These are phyloP conservation scores for Accipiter virgatus DNA, from an alignment of 2,113 vertebrate species.

Conservation along the genomic window DNA sequence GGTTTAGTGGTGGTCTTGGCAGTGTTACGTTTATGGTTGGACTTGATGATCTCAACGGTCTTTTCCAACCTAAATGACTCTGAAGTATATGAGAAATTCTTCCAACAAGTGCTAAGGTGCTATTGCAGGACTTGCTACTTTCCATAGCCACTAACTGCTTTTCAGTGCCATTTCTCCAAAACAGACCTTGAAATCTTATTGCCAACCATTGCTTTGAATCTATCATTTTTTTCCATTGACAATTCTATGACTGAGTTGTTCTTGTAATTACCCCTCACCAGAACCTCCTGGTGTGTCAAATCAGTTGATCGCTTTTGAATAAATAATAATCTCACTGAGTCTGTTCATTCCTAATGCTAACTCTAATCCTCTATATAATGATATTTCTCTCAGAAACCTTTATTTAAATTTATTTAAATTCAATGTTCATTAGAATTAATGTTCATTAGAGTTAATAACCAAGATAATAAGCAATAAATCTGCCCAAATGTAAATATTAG, in stretches of 20 bases:
- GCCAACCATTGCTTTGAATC: not conserved
- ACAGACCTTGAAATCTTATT: not conserved
- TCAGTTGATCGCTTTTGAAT: not conserved
- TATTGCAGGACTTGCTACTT: not conserved
- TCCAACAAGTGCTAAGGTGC: not conserved
- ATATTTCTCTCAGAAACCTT: not conserved
- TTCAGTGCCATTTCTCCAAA: not conserved
- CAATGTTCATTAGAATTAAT: not conserved
- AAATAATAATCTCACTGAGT: not conserved
- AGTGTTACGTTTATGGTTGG: accelerated
- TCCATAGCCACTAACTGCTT: not conserved
- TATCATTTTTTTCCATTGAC: not conserved
- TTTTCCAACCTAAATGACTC: not conserved
- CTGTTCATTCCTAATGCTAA: not conserved
- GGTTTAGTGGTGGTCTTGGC: not conserved
- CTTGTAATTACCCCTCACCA: not conserved
- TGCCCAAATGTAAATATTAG: not conserved
- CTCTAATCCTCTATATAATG: not conserved
- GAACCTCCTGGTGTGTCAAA: not conserved
- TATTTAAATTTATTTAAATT: not conserved
- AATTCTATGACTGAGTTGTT: not conserved
- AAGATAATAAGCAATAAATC: not conserved
- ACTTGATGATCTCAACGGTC: accelerated
- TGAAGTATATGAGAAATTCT: not conserved
- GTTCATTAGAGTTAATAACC: not conserved